A percentile compares a stretch with the other conserved stretches of the same genome.
Evolutionary conservation across 2,797 vertebrate genomes (phyloP).

Genomic region (Peromyscus nudipes): DNA sequence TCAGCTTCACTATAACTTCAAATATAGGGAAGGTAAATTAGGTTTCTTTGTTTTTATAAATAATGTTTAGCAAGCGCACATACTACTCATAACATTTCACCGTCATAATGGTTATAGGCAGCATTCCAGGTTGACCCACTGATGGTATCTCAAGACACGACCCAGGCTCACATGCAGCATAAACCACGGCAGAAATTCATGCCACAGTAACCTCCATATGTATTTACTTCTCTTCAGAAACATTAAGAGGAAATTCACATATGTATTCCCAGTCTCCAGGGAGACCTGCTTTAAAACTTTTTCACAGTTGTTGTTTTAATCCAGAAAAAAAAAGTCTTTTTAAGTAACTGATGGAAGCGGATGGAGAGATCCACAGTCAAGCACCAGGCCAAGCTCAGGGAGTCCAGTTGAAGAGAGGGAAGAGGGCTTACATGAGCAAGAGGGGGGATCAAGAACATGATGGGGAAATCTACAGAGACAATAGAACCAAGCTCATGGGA

Average conservation of each 20-base stretch:
- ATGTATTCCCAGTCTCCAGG: not conserved
- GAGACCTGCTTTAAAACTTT: conserved; percentile 17
- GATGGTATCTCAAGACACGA: not conserved
- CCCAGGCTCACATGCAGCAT: not conserved
- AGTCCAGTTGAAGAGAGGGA: too few relatives aligned
- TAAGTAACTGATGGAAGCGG: too few relatives aligned
- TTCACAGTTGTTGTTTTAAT: conserved; percentile 21
- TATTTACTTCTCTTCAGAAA: not conserved
- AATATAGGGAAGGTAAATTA: not conserved
- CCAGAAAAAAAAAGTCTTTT: not conserved
- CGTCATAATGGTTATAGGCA: not conserved
- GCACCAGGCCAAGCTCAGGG: too few relatives aligned
- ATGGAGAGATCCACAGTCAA: too few relatives aligned
- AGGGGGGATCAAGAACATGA: too few relatives aligned
- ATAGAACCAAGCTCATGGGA: too few relatives aligned
- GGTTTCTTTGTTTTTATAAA: not conserved
- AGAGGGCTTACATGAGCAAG: too few relatives aligned
- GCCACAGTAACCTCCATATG: not conserved
- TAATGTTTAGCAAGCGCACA: not conserved
- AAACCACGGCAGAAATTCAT: not conserved
- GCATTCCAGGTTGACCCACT: not conserved
- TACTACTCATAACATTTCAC: not conserved
- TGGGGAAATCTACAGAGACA: too few relatives aligned
- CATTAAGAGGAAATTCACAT: not conserved
- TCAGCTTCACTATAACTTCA: not conserved